phyloP scores from a whole-genome alignment of 2,888 invertebrate species.

The Margaritifera margaritifera region DNA sequence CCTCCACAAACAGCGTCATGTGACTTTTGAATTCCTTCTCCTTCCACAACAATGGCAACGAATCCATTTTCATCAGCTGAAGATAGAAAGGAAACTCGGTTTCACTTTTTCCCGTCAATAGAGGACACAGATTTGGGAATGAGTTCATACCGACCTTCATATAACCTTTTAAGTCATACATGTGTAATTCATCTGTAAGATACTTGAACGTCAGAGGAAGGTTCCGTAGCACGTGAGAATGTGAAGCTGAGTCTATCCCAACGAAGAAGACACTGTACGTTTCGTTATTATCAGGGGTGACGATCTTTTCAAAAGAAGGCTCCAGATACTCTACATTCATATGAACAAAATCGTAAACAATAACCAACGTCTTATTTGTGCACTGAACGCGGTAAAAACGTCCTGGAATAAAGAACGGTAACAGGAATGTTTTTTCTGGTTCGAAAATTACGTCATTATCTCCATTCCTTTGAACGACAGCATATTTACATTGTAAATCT shows the following conservation, averaged over 20 bases:
- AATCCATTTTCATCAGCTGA: conserved; percentile 24
- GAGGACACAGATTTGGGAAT: conserved; percentile 37
- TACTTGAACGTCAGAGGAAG: conserved; percentile 35
- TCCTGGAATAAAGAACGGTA: neutral
- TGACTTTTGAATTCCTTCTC: conserved; percentile 82
- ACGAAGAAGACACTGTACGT: conserved; percentile 21
- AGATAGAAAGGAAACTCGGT: conserved; percentile 4
- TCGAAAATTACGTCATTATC: conserved; percentile 11
- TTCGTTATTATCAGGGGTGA: conserved; percentile 15
- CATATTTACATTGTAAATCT: conserved; percentile 7
- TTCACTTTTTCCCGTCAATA: conserved; percentile 30
- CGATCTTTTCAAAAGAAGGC: neutral
- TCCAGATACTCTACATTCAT: conserved; percentile 2
- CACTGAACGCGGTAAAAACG: conserved; percentile 14
- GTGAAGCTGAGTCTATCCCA: conserved; percentile 29
- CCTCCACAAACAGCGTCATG: conserved; percentile 86
- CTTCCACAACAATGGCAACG: conserved; percentile 86
- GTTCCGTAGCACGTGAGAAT: conserved; percentile 29
- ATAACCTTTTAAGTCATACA: conserved; percentile 39
- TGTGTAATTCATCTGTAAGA: conserved; percentile 24
- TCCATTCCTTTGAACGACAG: neutral
- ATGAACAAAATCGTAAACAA: conserved; percentile 17
- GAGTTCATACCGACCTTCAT: conserved; percentile 41
- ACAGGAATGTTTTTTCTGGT: conserved; percentile 3
- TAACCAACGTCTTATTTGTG: neutral